Conservation (phyloP, 1,140 invertebrate genomes). For the Metopolophium dirhodum region DNA sequence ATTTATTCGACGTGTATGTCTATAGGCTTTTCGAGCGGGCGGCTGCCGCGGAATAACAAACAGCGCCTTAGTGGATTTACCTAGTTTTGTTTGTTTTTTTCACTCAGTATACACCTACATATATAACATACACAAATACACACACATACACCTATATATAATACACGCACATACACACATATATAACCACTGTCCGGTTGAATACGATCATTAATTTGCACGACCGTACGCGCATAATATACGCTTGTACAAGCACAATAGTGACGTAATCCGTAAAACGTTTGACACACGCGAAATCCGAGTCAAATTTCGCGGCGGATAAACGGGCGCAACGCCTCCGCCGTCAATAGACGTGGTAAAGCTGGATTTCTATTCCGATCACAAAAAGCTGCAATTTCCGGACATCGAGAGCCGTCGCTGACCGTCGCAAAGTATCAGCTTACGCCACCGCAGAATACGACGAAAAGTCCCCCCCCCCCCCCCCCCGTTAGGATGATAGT, state of each 20-base stretch:
- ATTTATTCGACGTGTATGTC: slow-evolving; percentile 33
- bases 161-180: background rate
- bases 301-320: background rate
- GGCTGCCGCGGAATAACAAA: slow-evolving; percentile 47
- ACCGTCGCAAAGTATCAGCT: background rate
- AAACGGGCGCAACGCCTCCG: background rate
- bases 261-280: background rate
- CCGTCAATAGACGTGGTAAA: background rate
- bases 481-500: too few species aligned
- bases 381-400: background rate
- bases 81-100: background rate
- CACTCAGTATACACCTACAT: background rate
- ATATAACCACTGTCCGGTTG: background rate
- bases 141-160: background rate
- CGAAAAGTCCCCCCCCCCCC: background rate
- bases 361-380: background rate
- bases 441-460: background rate
- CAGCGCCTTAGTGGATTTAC: slow-evolving; percentile 4
- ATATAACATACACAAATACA: background rate
- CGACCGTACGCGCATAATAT: background rate
- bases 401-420: background rate
- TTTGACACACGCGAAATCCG: background rate
- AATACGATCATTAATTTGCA: slow-evolving; percentile 45
- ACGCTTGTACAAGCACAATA: background rate
- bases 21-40: slow-evolving; percentile 13